Conservation (phyloP, 2,797 vertebrate genomes). For the Alfaro cultratus region DNA sequence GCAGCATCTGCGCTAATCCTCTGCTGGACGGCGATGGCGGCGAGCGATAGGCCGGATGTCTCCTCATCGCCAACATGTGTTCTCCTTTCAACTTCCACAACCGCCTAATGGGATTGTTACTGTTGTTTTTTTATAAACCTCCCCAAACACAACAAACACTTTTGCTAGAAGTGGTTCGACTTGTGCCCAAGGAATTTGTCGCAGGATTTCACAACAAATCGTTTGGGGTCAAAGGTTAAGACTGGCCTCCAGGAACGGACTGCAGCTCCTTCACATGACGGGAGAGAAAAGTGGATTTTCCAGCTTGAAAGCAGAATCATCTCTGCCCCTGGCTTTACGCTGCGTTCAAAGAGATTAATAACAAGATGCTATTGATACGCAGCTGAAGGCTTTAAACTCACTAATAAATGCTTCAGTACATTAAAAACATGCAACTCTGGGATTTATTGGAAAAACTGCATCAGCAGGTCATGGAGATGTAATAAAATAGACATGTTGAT, state of each 20-base stretch:
- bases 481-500: background rate
- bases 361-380: constrained; percentile 81
- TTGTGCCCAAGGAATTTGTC: constrained; percentile 76
- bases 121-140: constrained; percentile 51
- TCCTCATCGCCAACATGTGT: constrained; percentile 71
- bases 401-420: constrained; percentile 32
- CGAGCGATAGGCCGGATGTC: constrained; percentile 65
- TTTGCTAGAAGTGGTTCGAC: constrained; percentile 76
- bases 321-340: constrained; percentile 77
- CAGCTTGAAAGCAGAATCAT: constrained; percentile 77
- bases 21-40: constrained; percentile 65
- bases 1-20: constrained; percentile 73
- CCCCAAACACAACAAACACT: constrained; percentile 72
- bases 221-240: constrained; percentile 80
- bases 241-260: constrained; percentile 78
- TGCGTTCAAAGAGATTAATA: constrained; percentile 82
- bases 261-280: constrained; percentile 57
- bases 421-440: constrained; percentile 8
- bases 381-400: constrained; percentile 38
- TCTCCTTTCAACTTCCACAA: constrained; percentile 66
- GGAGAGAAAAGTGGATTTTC: constrained; percentile 77
- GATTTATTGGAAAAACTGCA: constrained; percentile 1
- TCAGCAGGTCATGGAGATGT: background rate
- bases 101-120: constrained; percentile 83
- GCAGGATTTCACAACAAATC: constrained; percentile 73